Percentiles rank a stretch among this genome's conserved stretches.
phyloP scores from a whole-genome alignment of 2,888 invertebrate species.

The Nephrotoma guestfalica region DNA sequence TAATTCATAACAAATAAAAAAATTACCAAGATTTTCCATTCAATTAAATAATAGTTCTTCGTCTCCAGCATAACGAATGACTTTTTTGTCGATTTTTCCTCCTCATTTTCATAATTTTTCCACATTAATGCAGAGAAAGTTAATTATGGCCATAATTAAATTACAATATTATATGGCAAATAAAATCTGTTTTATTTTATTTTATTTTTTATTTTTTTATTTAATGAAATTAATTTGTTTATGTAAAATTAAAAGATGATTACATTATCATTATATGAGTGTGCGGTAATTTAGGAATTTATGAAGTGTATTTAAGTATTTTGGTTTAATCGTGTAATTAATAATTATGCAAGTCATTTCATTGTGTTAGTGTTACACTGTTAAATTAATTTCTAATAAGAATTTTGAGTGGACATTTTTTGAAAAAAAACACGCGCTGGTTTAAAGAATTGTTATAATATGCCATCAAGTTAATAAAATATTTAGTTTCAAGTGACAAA shows the following conservation, averaged over 20 bases:
- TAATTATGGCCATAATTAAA: background rate
- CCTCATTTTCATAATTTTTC: background rate
- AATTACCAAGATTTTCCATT: background rate
- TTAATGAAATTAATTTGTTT: background rate
- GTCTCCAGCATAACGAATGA: background rate
- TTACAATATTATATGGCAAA: background rate
- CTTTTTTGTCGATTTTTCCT: background rate
- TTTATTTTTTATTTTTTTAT: background rate
- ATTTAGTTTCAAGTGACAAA: no score
- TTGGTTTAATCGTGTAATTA: no score
- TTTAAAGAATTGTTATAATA: no score
- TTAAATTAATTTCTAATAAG: no score
- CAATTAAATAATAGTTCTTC: background rate
- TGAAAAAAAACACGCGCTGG: no score
- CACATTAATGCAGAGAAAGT: background rate
- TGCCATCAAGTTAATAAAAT: no score
- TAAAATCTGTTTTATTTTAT: background rate
- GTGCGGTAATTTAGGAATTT: no score
- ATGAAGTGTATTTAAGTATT: no score
- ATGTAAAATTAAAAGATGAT: background rate
- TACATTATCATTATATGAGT: no score
- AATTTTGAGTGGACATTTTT: no score
- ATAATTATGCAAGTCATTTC: no score
- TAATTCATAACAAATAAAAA: background rate
- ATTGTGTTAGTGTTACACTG: no score